Percentiles rank a stretch among this genome's conserved stretches.
phyloP scores from a whole-genome alignment of 2,888 invertebrate species.

The Lycocerus yunnanus region DNA sequence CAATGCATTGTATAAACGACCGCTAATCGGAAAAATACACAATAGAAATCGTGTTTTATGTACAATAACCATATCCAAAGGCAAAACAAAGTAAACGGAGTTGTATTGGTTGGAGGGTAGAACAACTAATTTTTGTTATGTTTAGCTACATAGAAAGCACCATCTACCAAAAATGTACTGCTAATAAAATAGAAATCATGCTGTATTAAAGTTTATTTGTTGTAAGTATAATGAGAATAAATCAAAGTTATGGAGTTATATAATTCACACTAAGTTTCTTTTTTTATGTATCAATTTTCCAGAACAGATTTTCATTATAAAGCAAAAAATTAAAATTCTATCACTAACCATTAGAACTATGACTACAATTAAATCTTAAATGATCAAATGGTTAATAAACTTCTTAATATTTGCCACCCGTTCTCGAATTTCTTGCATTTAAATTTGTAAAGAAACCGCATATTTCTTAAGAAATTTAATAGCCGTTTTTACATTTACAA shows the following conservation, averaged over 20 bases:
- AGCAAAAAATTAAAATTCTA: conserved; percentile 32
- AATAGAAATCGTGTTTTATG: too few species aligned
- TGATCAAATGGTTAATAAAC: neutral
- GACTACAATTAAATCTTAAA: neutral
- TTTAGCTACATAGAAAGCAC: too few species aligned
- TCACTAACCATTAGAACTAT: conserved; percentile 30
- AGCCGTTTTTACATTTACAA: neutral
- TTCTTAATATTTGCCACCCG: neutral
- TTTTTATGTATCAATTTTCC: conserved; percentile 30
- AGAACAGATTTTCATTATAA: conserved; percentile 34
- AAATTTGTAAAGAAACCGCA: neutral
- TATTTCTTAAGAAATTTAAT: neutral
- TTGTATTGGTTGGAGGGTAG: too few species aligned
- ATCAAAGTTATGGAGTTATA: conserved; percentile 26
- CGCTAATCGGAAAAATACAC: too few species aligned
- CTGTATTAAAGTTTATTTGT: conserved; percentile 21
- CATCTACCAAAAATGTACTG: neutral
- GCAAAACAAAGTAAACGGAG: too few species aligned
- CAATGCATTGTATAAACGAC: too few species aligned
- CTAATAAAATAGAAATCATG: conserved; percentile 8
- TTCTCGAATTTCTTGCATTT: neutral
- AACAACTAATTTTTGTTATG: too few species aligned
- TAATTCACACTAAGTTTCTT: conserved; percentile 30
- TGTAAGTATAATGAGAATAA: conserved; percentile 34
- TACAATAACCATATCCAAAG: too few species aligned